Conservation (phyloP, 2,797 vertebrate species). For the Pampus argenteus region DNA sequence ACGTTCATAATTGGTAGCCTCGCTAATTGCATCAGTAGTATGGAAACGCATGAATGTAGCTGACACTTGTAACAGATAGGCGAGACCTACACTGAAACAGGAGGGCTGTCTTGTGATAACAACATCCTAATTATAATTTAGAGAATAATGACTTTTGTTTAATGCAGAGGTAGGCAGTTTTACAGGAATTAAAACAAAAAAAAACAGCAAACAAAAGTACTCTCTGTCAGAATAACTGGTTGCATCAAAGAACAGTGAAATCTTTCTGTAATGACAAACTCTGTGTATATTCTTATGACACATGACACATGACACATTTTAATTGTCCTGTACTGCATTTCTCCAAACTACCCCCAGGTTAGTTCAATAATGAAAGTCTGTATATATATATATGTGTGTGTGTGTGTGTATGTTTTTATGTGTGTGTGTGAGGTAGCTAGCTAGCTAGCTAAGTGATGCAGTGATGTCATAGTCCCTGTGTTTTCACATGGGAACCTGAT, state of each 20-base stretch:
- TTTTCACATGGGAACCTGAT: slow-evolving; percentile 82
- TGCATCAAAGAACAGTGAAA: slow-evolving; percentile 5
- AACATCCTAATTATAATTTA: neutral
- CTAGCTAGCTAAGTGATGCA: slow-evolving; percentile 65
- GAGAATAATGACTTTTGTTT: neutral
- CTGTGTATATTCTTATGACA: slow-evolving; percentile 3
- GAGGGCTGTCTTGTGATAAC: slow-evolving; percentile 12
- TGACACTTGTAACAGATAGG: slow-evolving; percentile 48
- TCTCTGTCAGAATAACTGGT: neutral
- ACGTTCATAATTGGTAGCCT: slow-evolving; percentile 36
- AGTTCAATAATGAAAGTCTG: slow-evolving; percentile 22
- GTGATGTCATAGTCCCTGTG: slow-evolving; percentile 77
- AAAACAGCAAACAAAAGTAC: neutral
- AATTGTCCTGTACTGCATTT: slow-evolving; percentile 22
- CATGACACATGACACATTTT: slow-evolving; percentile 28
- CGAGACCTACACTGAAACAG: slow-evolving; percentile 19
- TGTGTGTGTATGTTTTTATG: neutral
- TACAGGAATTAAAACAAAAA: too few relatives aligned
- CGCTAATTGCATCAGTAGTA: slow-evolving; percentile 64
- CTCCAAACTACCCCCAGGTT: slow-evolving; percentile 18
- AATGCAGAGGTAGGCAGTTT: too few relatives aligned
- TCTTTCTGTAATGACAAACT: neutral
- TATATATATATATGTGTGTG: slow-evolving; percentile 25
- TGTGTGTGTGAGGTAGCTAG: slow-evolving; percentile 53
- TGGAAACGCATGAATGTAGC: slow-evolving; percentile 53